Percentiles rank a stretch among this genome's conserved stretches.
phyloP scores from a whole-genome alignment of 2,797 vertebrate species.

The Sebastes vulpes region DNA sequence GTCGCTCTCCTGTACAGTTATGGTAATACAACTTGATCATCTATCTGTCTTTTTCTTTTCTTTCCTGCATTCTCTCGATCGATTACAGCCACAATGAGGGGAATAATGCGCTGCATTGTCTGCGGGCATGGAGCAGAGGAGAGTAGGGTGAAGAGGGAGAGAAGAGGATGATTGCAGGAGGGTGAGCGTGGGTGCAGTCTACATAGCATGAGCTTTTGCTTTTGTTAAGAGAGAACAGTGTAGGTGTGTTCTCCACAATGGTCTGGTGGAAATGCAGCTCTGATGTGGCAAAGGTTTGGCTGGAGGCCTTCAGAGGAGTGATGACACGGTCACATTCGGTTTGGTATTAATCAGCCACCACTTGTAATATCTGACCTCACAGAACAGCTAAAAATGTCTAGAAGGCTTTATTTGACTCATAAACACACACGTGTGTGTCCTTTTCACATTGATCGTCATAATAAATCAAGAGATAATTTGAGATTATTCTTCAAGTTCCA shows the following conservation, averaged over 20 bases:
- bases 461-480: background rate
- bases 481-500: background rate
- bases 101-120: conserved; percentile 23
- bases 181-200: conserved; percentile 35
- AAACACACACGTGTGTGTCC: background rate
- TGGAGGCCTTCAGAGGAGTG: conserved; percentile 7
- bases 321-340: background rate
- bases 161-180: conserved; percentile 39
- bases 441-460: background rate
- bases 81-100: conserved; percentile 24
- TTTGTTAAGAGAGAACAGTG: conserved; percentile 25
- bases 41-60: background rate
- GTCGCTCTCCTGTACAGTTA: conserved; percentile 33
- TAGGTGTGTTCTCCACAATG: conserved; percentile 26
- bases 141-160: conserved; percentile 23
- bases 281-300: background rate
- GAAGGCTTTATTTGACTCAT: background rate
- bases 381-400: background rate
- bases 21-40: conserved; percentile 53
- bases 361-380: background rate
- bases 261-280: conserved; percentile 19
- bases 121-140: conserved; percentile 13
- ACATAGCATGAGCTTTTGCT: conserved; percentile 16
- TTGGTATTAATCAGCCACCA: background rate
- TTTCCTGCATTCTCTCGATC: conserved; percentile 20